Conservation (phyloP, 2,113 vertebrate species). For the Sclerurus mexicanus region DNA sequence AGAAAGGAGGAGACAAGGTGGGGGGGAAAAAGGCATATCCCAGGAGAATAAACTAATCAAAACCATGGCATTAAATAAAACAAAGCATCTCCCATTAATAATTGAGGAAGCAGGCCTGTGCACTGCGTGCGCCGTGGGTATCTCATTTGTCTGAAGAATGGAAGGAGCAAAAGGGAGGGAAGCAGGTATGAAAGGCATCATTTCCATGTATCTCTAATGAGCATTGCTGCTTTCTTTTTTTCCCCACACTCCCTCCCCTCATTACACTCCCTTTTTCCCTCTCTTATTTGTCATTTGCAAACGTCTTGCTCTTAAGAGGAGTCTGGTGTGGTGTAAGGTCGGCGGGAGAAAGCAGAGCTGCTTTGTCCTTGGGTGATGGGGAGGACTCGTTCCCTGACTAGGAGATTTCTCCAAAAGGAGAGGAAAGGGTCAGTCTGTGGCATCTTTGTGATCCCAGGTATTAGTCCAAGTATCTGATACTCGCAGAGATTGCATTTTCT, state of each 20-base stretch:
- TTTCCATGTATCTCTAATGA: slow-evolving; percentile 40
- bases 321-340: not conserved
- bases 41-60: slow-evolving; percentile 25
- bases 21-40: accelerated
- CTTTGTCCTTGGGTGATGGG: not conserved
- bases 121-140: not conserved
- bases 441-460: not conserved
- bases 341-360: not conserved
- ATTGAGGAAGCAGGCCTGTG: not conserved
- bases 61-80: slow-evolving; percentile 49
- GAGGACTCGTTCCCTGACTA: not conserved
- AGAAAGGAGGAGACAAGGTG: not conserved
- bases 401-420: not conserved
- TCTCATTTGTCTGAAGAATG: slow-evolving; percentile 34
- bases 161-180: not conserved
- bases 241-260: not conserved
- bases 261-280: not conserved
- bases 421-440: not conserved
- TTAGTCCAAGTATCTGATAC: not conserved
- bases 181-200: not conserved
- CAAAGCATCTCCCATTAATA: slow-evolving; percentile 55
- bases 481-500: not conserved
- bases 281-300: slow-evolving; percentile 16
- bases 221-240: not conserved
- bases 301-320: not conserved